Percentiles rank a stretch among this genome's conserved stretches.
phyloP scores from a whole-genome alignment of 2,888 invertebrate genomes.

The Thelaira solivaga region DNA sequence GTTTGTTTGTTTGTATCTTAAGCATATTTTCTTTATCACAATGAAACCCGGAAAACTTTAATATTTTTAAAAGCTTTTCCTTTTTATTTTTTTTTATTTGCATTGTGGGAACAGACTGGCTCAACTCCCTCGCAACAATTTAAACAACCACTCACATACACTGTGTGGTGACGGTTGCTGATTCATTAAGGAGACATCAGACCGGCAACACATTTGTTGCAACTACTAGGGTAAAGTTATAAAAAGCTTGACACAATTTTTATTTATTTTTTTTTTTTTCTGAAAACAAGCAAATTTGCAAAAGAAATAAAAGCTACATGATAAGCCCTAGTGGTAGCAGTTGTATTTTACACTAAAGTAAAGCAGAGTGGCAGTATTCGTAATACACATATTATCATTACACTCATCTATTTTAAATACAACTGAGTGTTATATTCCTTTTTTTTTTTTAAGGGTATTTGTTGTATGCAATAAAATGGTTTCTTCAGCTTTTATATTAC shows the following conservation, averaged over 20 bases:
- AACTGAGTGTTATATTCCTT: constrained; percentile 5
- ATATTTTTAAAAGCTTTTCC: constrained; percentile 53
- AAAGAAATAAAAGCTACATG: background rate
- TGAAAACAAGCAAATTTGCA: constrained; percentile 13
- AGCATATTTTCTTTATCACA: constrained; percentile 41
- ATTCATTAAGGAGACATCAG: background rate
- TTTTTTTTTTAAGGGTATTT: constrained; percentile 3
- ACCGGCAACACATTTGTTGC: background rate
- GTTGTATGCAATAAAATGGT: constrained; percentile 16
- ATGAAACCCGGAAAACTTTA: constrained; percentile 57
- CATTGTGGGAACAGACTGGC: constrained; percentile 26
- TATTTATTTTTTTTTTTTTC: background rate
- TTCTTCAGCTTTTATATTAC: background rate
- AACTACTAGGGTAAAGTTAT: constrained; percentile 27
- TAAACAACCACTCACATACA: background rate
- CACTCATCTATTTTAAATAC: constrained; percentile 28
- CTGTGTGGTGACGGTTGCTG: background rate
- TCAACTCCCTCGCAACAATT: constrained; percentile 2
- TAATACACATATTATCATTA: constrained; percentile 38
- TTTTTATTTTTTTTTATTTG: constrained; percentile 4
- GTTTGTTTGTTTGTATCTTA: background rate
- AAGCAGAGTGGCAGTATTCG: constrained; percentile 22
- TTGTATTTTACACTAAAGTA: constrained; percentile 4
- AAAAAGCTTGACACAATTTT: constrained; percentile 50
- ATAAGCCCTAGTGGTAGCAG: background rate